phyloP scores from a whole-genome alignment of 2,888 invertebrate species.

The Ceratothoa steindachneri region DNA sequence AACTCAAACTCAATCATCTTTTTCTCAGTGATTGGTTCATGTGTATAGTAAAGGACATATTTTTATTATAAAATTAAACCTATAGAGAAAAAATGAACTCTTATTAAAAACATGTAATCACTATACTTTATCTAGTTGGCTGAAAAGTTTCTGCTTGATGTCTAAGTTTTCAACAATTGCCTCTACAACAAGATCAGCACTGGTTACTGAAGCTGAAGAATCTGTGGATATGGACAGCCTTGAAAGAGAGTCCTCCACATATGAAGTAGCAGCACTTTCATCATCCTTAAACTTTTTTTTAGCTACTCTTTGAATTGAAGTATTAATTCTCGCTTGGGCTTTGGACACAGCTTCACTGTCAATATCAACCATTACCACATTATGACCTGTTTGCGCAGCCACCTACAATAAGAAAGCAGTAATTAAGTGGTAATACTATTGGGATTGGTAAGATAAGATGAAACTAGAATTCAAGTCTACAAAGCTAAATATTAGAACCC shows the following conservation, averaged over 20 bases:
- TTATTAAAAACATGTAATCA: too few species aligned
- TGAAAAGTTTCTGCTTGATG: constrained; percentile 59
- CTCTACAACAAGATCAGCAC: constrained; percentile 60
- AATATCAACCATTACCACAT: constrained; percentile 75
- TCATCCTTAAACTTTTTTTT: constrained; percentile 72
- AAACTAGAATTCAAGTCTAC: too few species aligned
- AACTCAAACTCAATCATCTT: too few species aligned
- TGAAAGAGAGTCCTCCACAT: constrained; percentile 62
- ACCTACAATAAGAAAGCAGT: constrained; percentile 61
- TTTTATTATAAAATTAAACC: too few species aligned
- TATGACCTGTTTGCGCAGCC: constrained; percentile 75
- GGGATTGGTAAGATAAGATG: too few species aligned
- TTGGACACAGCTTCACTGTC: constrained; percentile 68
- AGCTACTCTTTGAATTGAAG: constrained; percentile 69
- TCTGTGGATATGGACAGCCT: constrained; percentile 60
- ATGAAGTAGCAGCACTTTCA: constrained; percentile 63
- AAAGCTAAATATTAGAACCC: too few species aligned
- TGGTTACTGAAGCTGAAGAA: constrained; percentile 52
- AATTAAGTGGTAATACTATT: too few species aligned
- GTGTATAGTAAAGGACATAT: too few species aligned
- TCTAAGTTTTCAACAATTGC: constrained; percentile 62
- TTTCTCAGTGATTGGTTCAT: too few species aligned
- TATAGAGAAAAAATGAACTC: too few species aligned
- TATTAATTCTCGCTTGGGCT: constrained; percentile 66
- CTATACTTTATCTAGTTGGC: constrained; percentile 53